Evolutionary conservation across 2,113 vertebrate genomes (phyloP), one percentile per base, ranked within the genome.

Genomic region (Apaloderma vittatum): DNA sequence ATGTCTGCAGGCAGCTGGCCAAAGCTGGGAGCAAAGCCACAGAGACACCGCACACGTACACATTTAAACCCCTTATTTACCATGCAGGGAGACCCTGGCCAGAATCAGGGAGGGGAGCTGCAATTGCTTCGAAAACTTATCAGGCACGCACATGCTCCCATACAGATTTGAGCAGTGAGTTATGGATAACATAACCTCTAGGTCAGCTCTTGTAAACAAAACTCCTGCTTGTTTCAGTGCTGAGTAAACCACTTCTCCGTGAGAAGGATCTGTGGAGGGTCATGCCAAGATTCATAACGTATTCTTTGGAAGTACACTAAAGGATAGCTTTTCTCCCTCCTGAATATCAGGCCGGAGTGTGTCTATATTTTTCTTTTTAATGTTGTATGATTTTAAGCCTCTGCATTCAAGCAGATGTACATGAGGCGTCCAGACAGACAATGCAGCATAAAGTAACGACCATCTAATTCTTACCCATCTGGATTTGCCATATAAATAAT

Each of bases 31-130:
- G 85, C 2, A 3, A 23, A 62, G 78, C 37, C 5, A 0, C 45
- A 57, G 66, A 48, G 67, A 30, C 4, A 14, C 30, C 58, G 66
- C 65, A 13, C 9, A 1, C 1, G 0, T 7, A 21, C 1, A 3
- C 23, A 18, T 16, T 62, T 18, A 76, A 86, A 75, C 3, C n/a
- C 52, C 29, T 14, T 37, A 29, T 40, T 48, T 68, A 8, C 32
- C 3, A 3, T 26, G 24, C 66, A 48, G 71, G 29, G 48, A 91
- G n/a, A 79, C 48, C 52, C 46, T 0, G 0, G 58, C 8, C 73
- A 72, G 29, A 74, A 67, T 17, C 14, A 5, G 22, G 37, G 65
- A 74, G 8, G 16, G 32, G 32, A 21, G 20, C 32, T 72, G 74
- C 66, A 71, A 48, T 67, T 5, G 3, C 77, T 89, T n/a, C 2